Percentiles rank a stretch among this genome's conserved stretches.
These are phyloP conservation scores for Cossypha polioptera DNA, from an alignment of 2,797 vertebrate genomes.

Conservation along the genomic window DNA sequence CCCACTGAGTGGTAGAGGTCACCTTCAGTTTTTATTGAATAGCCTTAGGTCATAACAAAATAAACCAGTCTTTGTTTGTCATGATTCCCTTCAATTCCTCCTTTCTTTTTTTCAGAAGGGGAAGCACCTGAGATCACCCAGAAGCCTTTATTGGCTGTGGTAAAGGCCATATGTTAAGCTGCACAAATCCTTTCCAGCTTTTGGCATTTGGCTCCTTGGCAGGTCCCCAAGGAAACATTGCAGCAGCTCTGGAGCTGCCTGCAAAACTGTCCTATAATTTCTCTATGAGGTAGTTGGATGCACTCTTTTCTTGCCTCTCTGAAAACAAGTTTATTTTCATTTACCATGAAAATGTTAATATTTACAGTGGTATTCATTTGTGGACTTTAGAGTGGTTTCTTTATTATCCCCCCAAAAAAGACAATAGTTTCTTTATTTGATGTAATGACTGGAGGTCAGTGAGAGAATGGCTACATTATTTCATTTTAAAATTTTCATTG, in stretches of 20 bases:
- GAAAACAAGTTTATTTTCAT: neutral
- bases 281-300: neutral
- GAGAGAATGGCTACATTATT: neutral
- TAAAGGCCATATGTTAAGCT: conserved; percentile 19
- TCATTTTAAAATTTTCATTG: neutral
- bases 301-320: neutral
- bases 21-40: conserved; percentile 4
- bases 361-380: neutral
- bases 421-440: neutral
- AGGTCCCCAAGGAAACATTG: neutral
- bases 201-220: conserved; percentile 12
- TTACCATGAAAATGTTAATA: neutral
- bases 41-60: neutral
- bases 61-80: neutral
- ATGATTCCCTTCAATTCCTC: neutral
- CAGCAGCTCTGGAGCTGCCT: neutral
- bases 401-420: neutral
- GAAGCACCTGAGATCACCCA: neutral
- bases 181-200: conserved; percentile 9
- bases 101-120: neutral
- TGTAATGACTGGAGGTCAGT: neutral
- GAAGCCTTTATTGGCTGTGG: neutral
- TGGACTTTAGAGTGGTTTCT: neutral
- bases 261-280: neutral
- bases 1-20: neutral